These are phyloP conservation scores for Druceiella hillmani DNA, from an alignment of 2,888 invertebrate genomes.

Conservation along the genomic window DNA sequence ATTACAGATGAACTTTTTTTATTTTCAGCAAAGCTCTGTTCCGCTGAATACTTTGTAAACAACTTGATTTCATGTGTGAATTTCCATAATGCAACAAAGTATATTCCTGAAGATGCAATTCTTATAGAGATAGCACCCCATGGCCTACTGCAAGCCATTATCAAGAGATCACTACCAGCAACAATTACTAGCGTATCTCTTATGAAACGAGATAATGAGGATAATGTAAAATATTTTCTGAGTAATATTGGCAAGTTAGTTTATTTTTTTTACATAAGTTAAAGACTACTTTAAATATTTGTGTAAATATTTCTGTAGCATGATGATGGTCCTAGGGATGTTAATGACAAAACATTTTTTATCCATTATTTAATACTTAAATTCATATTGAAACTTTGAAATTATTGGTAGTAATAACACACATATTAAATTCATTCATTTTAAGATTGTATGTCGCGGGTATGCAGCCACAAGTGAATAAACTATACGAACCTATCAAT, in stretches of 20 bases:
- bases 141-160: slow-evolving; percentile 87
- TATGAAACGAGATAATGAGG: too few relatives aligned
- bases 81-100: slow-evolving; percentile 82
- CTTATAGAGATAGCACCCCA: slow-evolving; percentile 94
- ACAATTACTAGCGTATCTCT: slow-evolving; percentile 69
- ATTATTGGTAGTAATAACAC: too few relatives aligned
- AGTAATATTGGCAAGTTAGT: slow-evolving; percentile 71
- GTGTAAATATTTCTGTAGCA: too few relatives aligned
- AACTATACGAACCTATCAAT: slow-evolving; percentile 68
- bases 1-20: too few relatives aligned
- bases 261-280: too few relatives aligned
- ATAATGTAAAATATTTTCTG: slow-evolving; percentile 67
- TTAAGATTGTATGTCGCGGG: slow-evolving; percentile 77
- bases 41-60: slow-evolving; percentile 93
- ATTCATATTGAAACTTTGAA: too few relatives aligned
- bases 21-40: slow-evolving; percentile 65
- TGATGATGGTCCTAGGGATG: too few relatives aligned
- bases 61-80: slow-evolving; percentile 90
- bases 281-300: too few relatives aligned
- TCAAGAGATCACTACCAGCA: slow-evolving; percentile 74
- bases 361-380: too few relatives aligned
- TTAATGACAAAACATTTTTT: too few relatives aligned
- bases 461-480: slow-evolving; percentile 65
- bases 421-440: too few relatives aligned
- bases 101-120: slow-evolving; percentile 83